Base-by-base conservation (phyloP, 2,797 vertebrate species). In the Cetoscarus ocellatus region DNA sequence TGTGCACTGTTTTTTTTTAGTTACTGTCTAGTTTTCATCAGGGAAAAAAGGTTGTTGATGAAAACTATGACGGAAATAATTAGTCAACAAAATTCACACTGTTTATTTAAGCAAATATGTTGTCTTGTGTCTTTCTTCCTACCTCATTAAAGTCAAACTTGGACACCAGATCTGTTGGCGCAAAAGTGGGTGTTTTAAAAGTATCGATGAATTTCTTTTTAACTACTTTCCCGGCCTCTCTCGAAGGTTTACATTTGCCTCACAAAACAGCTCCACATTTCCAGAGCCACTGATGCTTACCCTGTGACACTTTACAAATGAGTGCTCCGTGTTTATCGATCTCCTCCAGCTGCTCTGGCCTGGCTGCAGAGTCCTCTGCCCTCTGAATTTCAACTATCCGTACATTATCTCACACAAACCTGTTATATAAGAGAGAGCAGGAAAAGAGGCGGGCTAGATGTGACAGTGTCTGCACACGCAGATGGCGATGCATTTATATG, bases 401-500 rank as follows among this genome's bases (percentile, higher is more conserved):
- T 49, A 8, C 58, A 63, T 83, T 53, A 70, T 73, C 54, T 15
- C 18, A 27, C 27, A 50, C 17, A 68, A 73, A 69, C 43, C 10
- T 67, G 35, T 36, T 5, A 4, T 39, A 14, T 7, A 34, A 61
- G 13, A 50, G 49, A 17, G 19, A 58, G 66, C 17, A 13, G 59
- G 48, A 48, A 38, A 53, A 45, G 35, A 51, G 18, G 14, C 11
- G 6, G 13, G 18, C 53, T 71, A 39, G 5, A 17, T 5, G 61
- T 50, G 7, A 52, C 48, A 7, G 18, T 8, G 47, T 19, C 40
- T 10, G 10, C 1, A 6, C 1, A 3, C 0, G 51, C 38, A 0
- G 61, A 61, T 12, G 35, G 27, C 10, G 58, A 35, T 45, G 11
- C 53, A 54, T 82, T 72, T 69, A 68, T 76, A 68, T 74, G 68